phyloP scores from a whole-genome alignment of 2,797 vertebrate species.

The Chelmon rostratus region DNA sequence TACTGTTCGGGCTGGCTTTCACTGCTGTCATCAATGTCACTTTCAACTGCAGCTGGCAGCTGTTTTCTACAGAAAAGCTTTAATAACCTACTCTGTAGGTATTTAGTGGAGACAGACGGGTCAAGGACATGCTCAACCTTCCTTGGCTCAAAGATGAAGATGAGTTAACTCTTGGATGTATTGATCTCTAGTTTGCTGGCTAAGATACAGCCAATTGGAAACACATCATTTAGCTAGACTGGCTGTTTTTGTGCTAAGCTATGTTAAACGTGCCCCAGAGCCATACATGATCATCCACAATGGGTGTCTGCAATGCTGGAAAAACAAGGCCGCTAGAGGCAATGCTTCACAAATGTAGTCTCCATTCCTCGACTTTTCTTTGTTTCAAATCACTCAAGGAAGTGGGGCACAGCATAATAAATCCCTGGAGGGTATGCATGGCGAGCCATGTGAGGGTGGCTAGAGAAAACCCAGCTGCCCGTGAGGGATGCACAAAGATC shows the following conservation, averaged over 20 bases:
- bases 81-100: not conserved
- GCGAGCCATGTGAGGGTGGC: constrained; percentile 41
- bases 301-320: constrained; percentile 3
- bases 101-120: constrained; percentile 10
- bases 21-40: not conserved
- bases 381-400: constrained; percentile 37
- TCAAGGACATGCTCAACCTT: constrained; percentile 16
- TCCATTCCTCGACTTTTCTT: constrained; percentile 29
- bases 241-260: constrained; percentile 14
- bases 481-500: constrained; percentile 26
- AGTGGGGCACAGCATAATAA: constrained; percentile 30
- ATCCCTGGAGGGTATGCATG: constrained; percentile 3
- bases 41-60: not conserved
- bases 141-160: constrained; percentile 24
- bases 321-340: constrained; percentile 19
- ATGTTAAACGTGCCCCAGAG: not conserved
- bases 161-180: not conserved
- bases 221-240: constrained; percentile 18
- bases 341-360: constrained; percentile 14
- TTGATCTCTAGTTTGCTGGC: not conserved
- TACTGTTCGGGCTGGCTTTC: constrained; percentile 2
- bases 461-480: constrained; percentile 11
- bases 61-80: not conserved
- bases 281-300: constrained; percentile 17
- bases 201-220: not conserved